Percentiles rank a stretch among this genome's conserved stretches.
These are phyloP conservation scores for Ctenoplectra terminalis DNA, from an alignment of 1,140 invertebrate genomes.

Conservation along the genomic window DNA sequence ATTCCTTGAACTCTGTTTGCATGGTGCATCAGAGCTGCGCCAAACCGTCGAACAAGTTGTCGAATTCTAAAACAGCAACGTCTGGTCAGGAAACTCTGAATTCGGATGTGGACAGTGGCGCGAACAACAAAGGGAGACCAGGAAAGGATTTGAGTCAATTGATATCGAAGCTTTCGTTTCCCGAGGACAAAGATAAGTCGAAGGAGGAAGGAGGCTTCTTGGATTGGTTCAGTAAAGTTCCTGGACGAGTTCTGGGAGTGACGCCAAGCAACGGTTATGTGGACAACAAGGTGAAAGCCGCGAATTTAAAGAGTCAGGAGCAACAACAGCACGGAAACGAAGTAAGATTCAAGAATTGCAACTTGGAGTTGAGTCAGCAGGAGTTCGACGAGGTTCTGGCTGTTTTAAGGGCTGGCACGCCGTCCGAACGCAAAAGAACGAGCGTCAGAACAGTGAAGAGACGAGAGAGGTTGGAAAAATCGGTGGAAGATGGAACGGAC, in stretches of 20 bases:
- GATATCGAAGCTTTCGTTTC: conserved; percentile 76
- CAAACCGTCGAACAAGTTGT: conserved; percentile 50
- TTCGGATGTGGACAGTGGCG: background rate
- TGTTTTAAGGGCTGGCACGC: conserved; percentile 78
- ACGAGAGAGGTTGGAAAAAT: conserved; percentile 69
- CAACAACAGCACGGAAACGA: conserved; percentile 55
- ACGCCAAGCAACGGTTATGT: conserved; percentile 51
- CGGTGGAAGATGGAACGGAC: conserved; percentile 36
- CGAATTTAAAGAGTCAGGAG: conserved; percentile 43
- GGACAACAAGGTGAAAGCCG: conserved; percentile 63
- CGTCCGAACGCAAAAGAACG: conserved; percentile 70
- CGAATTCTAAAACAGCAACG: background rate
- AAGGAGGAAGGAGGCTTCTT: conserved; percentile 75
- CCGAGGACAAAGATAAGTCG: conserved; percentile 71
- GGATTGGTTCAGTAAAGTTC: conserved; percentile 78
- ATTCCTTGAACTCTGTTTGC: conserved; percentile 55
- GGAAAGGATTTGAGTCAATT: conserved; percentile 71
- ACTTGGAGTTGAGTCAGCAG: conserved; percentile 80
- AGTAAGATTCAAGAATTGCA: conserved; percentile 74
- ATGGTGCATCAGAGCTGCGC: conserved; percentile 69
- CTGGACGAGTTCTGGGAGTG: conserved; percentile 71
- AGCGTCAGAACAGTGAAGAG: conserved; percentile 65
- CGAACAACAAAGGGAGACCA: background rate
- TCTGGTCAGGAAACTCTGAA: conserved; percentile 37
- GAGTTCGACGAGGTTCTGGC: conserved; percentile 83